Base-by-base conservation (phyloP, 1,140 invertebrate genomes). In the Tetragnatha versicolor region DNA sequence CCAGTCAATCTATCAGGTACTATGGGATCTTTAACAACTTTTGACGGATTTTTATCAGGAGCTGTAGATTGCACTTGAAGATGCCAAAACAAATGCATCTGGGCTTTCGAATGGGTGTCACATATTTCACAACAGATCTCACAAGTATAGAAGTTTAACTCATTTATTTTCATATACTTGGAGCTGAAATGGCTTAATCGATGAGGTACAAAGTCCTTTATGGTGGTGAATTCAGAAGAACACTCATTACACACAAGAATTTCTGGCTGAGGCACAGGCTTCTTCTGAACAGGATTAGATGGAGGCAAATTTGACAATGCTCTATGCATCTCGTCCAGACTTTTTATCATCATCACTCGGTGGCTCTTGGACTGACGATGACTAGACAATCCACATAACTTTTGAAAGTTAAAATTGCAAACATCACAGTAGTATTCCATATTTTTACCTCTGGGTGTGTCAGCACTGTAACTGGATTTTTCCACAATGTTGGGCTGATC, bases 151-250 rank as follows among this genome's bases (percentile, higher is more conserved):
- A 65, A 27, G 42, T 79, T 70, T 0, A 22, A 4, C 22, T 77
- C 58, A 49, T 29, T 65, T 12, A 75, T 80, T 12, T 80, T 61
- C 22, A 70, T 14, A 55, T 79, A 69, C 25, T 53, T 53, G 42
- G 47, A 29, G 47, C 58, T 31, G 27, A 80, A 80, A 58, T 81
- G 80, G 27, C 73, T 58, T 7, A 81, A 49, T 1, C 80, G 63
- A 69, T 81, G 80, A 31, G 80, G 80, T 3, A 81, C 73, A 72
- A 81, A 81, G 55, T 65, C 58, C 29, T 53, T 66, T 12, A 79
- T 29, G 1, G 33, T 39, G n/a, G 61, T 58, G 27, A 80, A 80
- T 31, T 73, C 63, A 33, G 69, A 33, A 20, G n/a, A 55, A 33
- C 79, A 80, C 25, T 63, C 79, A 31, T 33, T 66, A 25, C 79